Conservation (phyloP, 2,113 vertebrate genomes). For the Maccullochella peelii region DNA sequence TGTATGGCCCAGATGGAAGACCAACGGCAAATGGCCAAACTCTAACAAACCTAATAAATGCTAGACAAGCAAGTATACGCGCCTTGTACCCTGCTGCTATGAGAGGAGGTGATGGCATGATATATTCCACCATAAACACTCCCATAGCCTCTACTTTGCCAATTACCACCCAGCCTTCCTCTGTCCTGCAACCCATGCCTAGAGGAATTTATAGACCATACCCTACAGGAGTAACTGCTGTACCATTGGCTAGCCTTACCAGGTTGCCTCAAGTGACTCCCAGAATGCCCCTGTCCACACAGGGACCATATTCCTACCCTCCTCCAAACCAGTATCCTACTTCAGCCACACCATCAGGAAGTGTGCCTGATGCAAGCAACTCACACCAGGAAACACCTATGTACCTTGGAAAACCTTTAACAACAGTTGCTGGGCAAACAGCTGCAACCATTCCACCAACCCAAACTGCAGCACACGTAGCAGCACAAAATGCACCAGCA, state of each 20-base stretch:
- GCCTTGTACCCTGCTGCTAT: conserved; percentile 92
- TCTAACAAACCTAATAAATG: conserved; percentile 86
- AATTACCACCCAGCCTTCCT: conserved; percentile 96
- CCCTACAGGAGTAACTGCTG: conserved; percentile 87
- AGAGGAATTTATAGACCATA: conserved; percentile 92
- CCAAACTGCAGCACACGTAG: conserved; percentile 65
- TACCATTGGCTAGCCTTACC: conserved; percentile 92
- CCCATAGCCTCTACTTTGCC: conserved; percentile 98
- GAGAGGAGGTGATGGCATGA: conserved; percentile 96
- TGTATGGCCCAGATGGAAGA: conserved; percentile 91
- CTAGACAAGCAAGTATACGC: conserved; percentile 88
- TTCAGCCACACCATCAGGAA: conserved; percentile 74
- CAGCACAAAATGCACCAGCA: conserved; percentile 56
- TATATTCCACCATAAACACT: conserved; percentile 98
- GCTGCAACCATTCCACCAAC: conserved; percentile 63
- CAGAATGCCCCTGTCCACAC: conserved; percentile 88
- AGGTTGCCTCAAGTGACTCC: conserved; percentile 91
- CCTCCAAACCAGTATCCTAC: conserved; percentile 83
- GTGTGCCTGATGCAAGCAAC: conserved; percentile 65
- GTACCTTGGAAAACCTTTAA: conserved; percentile 91
- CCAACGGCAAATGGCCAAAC: conserved; percentile 84
- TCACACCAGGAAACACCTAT: conserved; percentile 88
- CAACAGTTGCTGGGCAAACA: conserved; percentile 65
- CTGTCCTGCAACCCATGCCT: conserved; percentile 91
- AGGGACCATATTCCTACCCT: conserved; percentile 89